Evolutionary conservation across 1,140 invertebrate species (phyloP), one percentile per base, ranked within the genome.

Genomic region (Trichomalopsis sarcophagae): DNA sequence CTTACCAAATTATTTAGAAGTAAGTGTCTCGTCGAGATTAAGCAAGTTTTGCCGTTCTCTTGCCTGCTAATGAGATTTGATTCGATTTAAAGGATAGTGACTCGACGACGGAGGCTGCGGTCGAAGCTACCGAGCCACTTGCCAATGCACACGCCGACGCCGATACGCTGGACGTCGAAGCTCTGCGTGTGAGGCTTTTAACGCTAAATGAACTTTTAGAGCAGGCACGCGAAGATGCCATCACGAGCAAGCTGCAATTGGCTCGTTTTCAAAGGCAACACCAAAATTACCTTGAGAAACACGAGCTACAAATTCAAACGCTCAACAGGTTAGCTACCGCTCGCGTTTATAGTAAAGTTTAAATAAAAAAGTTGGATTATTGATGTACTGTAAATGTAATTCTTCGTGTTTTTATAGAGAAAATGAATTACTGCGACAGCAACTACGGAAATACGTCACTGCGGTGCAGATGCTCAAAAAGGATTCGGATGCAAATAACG

Each of bases 391-490:
- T 89, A 81, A 62, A 79, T 33, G 23, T 66, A 50, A n/a, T 71
- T n/a, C 78, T 33, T n/a, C 40, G 40, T 77, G n/a, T 44, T 76
- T 1, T 27, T 47, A 17, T 47, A 97, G 97, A 90, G 97, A 98
- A 93, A 98, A 98, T 94, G 96, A 97, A 87, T 93, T 97, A 80
- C 92, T 98, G 83, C 97, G 98, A 90, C 96, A 98, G 90, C 98
- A 98, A 90, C 91, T 99, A 73, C 95, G 97, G 86, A 97, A 98
- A 89, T 99, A 98, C 93, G 96, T 98, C 71, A 96, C 96, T 75
- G 97, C 97, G 50, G 97, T 99, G 23, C 97, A 98, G 94, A 95
- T 97, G 94, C 93, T 98, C 86, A 95, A 95, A 88, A 94, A 92
- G 87, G 95, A 95, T 89, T 95, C 95, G 36, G 93, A 93, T 82